phyloP scores from a whole-genome alignment of 2,797 vertebrate species.

The Bothrops alternatus region DNA sequence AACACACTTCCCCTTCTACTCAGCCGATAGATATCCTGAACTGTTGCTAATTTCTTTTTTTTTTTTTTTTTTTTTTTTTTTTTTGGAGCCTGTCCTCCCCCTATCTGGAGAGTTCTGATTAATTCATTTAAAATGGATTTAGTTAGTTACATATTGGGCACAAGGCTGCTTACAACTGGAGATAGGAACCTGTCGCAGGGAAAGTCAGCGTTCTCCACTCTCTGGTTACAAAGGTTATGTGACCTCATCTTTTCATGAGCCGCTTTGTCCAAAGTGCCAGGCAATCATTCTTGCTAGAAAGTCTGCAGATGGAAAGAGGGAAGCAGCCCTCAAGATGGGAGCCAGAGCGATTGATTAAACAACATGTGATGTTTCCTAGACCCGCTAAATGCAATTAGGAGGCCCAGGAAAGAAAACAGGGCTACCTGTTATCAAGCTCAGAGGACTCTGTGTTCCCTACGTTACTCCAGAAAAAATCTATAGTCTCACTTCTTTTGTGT shows the following conservation, averaged over 20 bases:
- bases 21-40: neutral
- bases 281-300: constrained; percentile 65
- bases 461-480: constrained; percentile 29
- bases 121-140: too few relatives aligned
- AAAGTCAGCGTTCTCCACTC: constrained; percentile 72
- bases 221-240: constrained; percentile 71
- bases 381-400: neutral
- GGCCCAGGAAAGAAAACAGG: neutral
- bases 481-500: constrained; percentile 9
- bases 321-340: constrained; percentile 2
- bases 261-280: constrained; percentile 66
- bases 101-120: too few relatives aligned
- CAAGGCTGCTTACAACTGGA: too few relatives aligned
- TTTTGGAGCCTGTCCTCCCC: too few relatives aligned
- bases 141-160: too few relatives aligned
- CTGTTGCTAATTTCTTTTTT: neutral
- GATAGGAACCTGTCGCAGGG: too few relatives aligned
- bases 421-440: constrained; percentile 15
- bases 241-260: constrained; percentile 74
- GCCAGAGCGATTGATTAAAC: neutral
- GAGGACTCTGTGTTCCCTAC: neutral
- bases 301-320: constrained; percentile 56
- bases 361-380: neutral
- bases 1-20: neutral
- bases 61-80: too few relatives aligned